These are phyloP conservation scores for Formicarius rufipectus DNA, from an alignment of 2,113 vertebrate genomes.

Conservation along the genomic window DNA sequence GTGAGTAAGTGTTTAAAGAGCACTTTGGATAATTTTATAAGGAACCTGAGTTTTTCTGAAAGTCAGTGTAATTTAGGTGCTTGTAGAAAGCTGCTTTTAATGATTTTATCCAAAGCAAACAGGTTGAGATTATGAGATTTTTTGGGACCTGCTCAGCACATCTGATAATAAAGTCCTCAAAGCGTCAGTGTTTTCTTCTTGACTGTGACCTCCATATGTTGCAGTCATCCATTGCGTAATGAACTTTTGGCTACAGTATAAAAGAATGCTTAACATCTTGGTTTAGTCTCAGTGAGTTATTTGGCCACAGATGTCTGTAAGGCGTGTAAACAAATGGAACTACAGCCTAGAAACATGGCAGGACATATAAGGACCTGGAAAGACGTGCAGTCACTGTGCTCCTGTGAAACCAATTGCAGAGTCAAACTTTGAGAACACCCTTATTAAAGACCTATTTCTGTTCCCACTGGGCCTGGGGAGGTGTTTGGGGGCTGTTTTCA, in stretches of 20 bases:
- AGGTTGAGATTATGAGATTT: not conserved
- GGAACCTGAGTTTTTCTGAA: not conserved
- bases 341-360: not conserved
- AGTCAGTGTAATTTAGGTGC: not conserved
- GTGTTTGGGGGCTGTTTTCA: accelerated
- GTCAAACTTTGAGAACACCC: not conserved
- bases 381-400: not conserved
- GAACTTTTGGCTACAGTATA: not conserved
- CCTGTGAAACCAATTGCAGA: not conserved
- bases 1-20: not conserved
- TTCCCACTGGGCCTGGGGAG: not conserved
- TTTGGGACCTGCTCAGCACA: not conserved
- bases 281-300: not conserved
- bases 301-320: not conserved
- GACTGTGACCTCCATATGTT: not conserved
- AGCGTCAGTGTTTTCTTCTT: not conserved
- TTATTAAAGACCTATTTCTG: not conserved
- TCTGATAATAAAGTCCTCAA: not conserved
- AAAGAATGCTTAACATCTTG: not conserved
- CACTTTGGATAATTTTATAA: not conserved
- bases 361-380: not conserved
- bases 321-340: not conserved
- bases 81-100: not conserved
- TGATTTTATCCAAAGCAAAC: not conserved
- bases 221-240: not conserved